A percentile compares a stretch with the other conserved stretches of the same genome.
phyloP scores from a whole-genome alignment of 2,113 vertebrate genomes.

The Cyanoliseus patagonus region DNA sequence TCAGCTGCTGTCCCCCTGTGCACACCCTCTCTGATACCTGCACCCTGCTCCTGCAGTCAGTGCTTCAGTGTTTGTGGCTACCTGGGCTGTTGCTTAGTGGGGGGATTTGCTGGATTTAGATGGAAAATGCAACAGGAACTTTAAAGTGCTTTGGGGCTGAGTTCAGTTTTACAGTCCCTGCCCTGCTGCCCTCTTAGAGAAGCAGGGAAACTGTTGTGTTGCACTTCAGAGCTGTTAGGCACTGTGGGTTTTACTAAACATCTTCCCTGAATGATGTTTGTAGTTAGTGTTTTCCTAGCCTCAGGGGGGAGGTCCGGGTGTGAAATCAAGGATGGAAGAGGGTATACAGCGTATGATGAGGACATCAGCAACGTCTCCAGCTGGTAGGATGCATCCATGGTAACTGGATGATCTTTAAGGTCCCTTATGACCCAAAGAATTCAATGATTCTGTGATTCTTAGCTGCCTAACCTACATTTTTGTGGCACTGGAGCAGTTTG shows the following conservation, averaged over 20 bases:
- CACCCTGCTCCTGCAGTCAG: not conserved
- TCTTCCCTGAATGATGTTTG: not conserved
- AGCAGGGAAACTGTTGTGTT: not conserved
- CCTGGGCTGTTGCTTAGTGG: not conserved
- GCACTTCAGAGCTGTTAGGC: not conserved
- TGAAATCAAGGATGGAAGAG: not conserved
- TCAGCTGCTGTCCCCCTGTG: not conserved
- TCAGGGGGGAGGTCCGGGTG: not conserved
- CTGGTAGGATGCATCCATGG: not conserved
- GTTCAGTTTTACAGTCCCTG: not conserved
- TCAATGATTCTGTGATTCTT: not conserved
- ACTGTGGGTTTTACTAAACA: not conserved
- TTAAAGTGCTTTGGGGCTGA: not conserved
- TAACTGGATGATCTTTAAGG: not conserved
- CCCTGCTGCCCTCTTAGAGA: not conserved
- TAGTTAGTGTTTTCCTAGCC: not conserved
- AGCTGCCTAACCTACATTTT: not conserved
- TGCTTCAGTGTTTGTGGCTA: not conserved
- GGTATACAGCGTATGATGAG: accelerated
- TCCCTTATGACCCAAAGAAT: not conserved
- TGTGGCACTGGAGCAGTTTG: not conserved
- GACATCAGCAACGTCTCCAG: not conserved
- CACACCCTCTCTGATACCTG: not conserved
- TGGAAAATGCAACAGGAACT: constrained; percentile 29
- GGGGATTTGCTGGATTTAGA: constrained; percentile 29